These are phyloP conservation scores for Saturnia japonica DNA, from an alignment of 2,888 invertebrate species.

Conservation along the genomic window DNA sequence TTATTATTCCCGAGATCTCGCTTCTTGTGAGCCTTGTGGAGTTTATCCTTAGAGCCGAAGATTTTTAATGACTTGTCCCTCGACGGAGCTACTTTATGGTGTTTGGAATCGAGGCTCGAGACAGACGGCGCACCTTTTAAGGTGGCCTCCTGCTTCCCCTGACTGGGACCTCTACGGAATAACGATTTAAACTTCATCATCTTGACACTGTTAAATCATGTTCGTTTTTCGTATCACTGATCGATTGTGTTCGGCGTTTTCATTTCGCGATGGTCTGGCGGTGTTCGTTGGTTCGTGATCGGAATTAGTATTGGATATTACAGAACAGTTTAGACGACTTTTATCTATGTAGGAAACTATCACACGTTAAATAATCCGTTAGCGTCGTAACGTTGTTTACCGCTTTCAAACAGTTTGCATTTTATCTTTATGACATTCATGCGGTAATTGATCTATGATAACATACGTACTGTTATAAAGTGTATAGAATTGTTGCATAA, in stretches of 20 bases:
- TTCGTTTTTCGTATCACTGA: constrained; percentile 69
- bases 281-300: constrained; percentile 37
- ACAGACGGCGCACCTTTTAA: constrained; percentile 84
- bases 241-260: constrained; percentile 52
- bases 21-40: constrained; percentile 75
- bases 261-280: constrained; percentile 30
- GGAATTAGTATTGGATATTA: constrained; percentile 42
- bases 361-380: constrained; percentile 28
- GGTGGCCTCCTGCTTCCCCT: constrained; percentile 77
- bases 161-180: constrained; percentile 92
- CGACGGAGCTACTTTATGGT: constrained; percentile 77
- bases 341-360: constrained; percentile 32
- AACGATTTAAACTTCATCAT: constrained; percentile 96
- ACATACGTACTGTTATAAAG: constrained; percentile 24
- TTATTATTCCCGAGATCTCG: constrained; percentile 76
- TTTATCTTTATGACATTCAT: constrained; percentile 35
- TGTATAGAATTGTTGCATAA: background rate
- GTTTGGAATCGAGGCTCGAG: constrained; percentile 84
- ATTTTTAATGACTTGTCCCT: constrained; percentile 75
- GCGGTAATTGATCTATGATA: constrained; percentile 41
- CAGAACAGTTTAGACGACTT: constrained; percentile 23
- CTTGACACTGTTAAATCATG: constrained; percentile 68
- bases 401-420: constrained; percentile 24
- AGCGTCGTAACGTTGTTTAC: constrained; percentile 27
- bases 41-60: constrained; percentile 79